Evolutionary conservation across 2,888 invertebrate species (phyloP).

Genomic region (Sesia bembeciformis): DNA sequence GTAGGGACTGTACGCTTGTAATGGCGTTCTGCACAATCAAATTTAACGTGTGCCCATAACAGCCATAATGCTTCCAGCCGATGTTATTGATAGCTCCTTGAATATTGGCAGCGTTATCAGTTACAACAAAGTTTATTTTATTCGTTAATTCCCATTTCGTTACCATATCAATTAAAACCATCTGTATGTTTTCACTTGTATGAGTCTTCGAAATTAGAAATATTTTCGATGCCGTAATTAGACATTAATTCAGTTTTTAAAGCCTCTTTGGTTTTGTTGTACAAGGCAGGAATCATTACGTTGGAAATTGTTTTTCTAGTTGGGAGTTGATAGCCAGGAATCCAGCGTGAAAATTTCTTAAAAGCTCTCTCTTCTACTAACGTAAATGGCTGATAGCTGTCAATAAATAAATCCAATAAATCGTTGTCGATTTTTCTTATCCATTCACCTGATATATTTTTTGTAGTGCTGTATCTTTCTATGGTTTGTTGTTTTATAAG

Average conservation of each 20-base stretch:
- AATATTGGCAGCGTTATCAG: conserved; percentile 23
- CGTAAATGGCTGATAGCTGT: conserved; percentile 11
- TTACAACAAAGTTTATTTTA: conserved; percentile 19
- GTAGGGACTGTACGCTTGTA: background rate
- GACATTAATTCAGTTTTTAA: background rate
- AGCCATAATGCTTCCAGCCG: conserved; percentile 13
- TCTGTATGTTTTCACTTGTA: conserved; percentile 14
- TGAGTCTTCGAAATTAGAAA: conserved; percentile 13
- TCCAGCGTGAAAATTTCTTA: conserved; percentile 8
- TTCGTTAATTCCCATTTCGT: conserved; percentile 6
- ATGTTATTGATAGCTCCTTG: conserved; percentile 12
- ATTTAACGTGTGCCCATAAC: conserved; percentile 15
- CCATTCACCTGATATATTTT: conserved; percentile 3
- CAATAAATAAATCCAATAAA: conserved; percentile 8
- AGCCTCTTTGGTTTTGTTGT: background rate
- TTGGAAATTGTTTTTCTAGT: conserved; percentile 10
- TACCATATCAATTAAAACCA: conserved; percentile 6
- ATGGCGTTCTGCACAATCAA: conserved; percentile 11
- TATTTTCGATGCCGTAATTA: conserved; percentile 8
- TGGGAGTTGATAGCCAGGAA: conserved; percentile 12
- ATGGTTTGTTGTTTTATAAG: background rate
- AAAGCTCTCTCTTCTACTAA: conserved; percentile 11
- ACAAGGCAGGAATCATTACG: background rate
- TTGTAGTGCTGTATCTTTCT: background rate
- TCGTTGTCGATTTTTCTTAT: conserved; percentile 3